Evolutionary conservation across 2,797 vertebrate genomes (phyloP), one percentile per base, ranked within the genome.

Genomic region (Pangasius mekongensis): DNA sequence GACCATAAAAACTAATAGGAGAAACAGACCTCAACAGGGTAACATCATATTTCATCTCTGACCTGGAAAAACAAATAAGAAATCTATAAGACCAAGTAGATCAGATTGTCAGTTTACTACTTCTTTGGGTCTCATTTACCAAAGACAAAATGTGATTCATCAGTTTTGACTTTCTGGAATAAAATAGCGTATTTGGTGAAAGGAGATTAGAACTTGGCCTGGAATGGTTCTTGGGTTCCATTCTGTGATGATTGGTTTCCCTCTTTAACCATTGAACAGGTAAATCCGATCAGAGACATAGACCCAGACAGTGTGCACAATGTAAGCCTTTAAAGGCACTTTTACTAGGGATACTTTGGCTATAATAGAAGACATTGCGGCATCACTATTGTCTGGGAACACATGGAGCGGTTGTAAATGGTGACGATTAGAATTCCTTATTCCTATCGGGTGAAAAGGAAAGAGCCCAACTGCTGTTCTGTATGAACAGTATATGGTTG

Each of bases 1-100:
- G 90, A 89, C 83, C 85, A 90, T 93, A 93, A 92, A 93, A 91
- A 82, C 83, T 93, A 92, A 94, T 91, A 87, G 90, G 86, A 93
- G 91, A 91, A 92, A 89, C 93, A 94, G 92, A 91, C 86, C 67
- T 89, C 71, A 85, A 58, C 87, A 83, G 87, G 86, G 78, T 91
- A 92, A 92, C 84, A 77, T 89, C 89, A 89, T 93, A 91, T 91
- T 87, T 92, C 85, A 92, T 90, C 86, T 91, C 67, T 86, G 91
- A 84, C 88, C 86, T 91, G 87, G 39, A 91, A 91, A 86, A 92
- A 90, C 89, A 91, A 91, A 90, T 89, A 88, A 86, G 60, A 90
- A 90, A 91, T 86, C 27, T 69, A 84, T 86, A 78, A 52, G 71
- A 62, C 54, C 6, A 67, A 90, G 84, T 83, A 82, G 69, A 88